Base-by-base conservation (phyloP, 2,888 invertebrate genomes). In the Macrophya alboannulata region DNA sequence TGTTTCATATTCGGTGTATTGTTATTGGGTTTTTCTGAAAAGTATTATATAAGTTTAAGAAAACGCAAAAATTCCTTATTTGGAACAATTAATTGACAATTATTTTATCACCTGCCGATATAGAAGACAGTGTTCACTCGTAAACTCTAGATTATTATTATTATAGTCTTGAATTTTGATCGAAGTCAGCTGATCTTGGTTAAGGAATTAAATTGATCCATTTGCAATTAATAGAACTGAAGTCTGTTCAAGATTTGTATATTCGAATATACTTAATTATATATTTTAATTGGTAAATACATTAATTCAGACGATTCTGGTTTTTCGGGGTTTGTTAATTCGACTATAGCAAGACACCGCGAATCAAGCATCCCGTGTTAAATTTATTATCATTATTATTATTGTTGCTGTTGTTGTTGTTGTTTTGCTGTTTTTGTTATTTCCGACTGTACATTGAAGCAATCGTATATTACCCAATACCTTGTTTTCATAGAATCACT, bases 401-500 rank as follows among this genome's bases (percentile, higher is more conserved):
- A n/a, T n/a, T n/a, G n/a, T n/a, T n/a, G n/a, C n/a, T 65, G 15
- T 68, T 68, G 31, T 65, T 65, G 6, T 68, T 68, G 37, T 68
- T 68, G 37, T 37, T 68, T 68, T 68, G 8, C 17, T 68, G 37
- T 37, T 68, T 37, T 68, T 68, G 68, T 68, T 68, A 6, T 68
- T 37, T 2, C 17, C 17, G 68, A 37, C 15, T 68, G 68, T 17
- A 68, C 17, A 37, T 68, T 12, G 6, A 31, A 37, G 37, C 37
- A n/a, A 17, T n/a, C 15, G 55, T 17, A 17, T 0, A 55, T 55
- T 12, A 68, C 37, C 37, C 37, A 68, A 31, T 68, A 8, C 0
- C 68, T 17, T 68, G 37, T 68, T 68, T 68, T 68, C 68, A 68
- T 37, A 17, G 68, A 68, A 68, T 68, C 68, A 68, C 17, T 10